Evolutionary conservation across 1,140 invertebrate species (phyloP), one percentile per base, ranked within the genome.

Genomic region (Colletes gigas): DNA sequence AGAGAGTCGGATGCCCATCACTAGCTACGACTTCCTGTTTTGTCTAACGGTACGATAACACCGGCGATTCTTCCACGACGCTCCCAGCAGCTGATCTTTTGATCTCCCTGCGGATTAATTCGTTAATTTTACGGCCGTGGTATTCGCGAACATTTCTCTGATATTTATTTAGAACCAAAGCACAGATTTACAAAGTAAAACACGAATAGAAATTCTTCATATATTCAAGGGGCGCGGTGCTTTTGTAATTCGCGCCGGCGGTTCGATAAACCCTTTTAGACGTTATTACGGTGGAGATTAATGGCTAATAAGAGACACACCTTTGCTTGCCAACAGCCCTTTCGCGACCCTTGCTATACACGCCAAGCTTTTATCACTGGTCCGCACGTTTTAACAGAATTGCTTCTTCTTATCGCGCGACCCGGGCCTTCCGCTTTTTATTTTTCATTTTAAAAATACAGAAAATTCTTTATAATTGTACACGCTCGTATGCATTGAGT

Each of bases 21-120:
- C 15, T 21, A 62, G 55, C 15, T 14, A 39, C 70, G 44, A 80
- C 70, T 80, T 80, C 78, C 78, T 73, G 78, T 81, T 85, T 76
- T 67, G 82, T 66, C 76, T 88, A 88, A 88, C 86, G 86, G 86
- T 88, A 86, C 77, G 63, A 71, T 54, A 73, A 73, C 66, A 83
- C 44, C 55, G 54, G 62, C 10, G 52, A 14, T 68, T 76, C 52
- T 47, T 67, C 60, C 47, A 59, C 44, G 44, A 50, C 52, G 71
- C 21, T 70, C 65, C 68, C 65, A 71, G 15, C 55, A 10, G 14
- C 54, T 47, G 60, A 76, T 82, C 60, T 63, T 65, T 76, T 50
- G 3, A 59, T 47, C 41, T 67, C 10, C 44, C 65, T 4, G n/a
- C 55, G 30, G 41, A 63, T 63, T 19, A 14, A 63, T 63, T 8